Percentiles rank a stretch among this genome's conserved stretches.
Conservation (phyloP, 2,888 invertebrate species). For the Limnephilus rhombicus region DNA sequence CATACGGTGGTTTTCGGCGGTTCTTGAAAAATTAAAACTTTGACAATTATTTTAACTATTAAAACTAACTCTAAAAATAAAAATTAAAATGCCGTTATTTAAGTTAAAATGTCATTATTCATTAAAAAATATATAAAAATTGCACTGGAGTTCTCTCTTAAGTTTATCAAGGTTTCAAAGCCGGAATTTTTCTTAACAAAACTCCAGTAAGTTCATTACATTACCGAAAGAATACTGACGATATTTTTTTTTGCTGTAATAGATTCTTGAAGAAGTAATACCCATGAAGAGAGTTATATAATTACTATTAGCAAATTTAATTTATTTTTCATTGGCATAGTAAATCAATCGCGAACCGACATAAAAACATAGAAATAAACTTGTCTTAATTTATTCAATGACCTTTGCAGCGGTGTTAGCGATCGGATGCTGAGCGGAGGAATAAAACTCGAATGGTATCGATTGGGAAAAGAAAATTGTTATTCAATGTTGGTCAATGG, state of each 20-base stretch:
- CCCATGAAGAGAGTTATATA: no score
- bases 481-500: conserved; percentile 45
- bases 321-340: neutral
- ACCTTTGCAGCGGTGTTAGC: conserved; percentile 6
- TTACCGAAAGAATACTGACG: neutral
- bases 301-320: neutral
- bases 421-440: neutral
- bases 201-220: neutral
- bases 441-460: neutral
- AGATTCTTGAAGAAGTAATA: neutral
- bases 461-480: conserved; percentile 35
- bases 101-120: no score
- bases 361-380: neutral
- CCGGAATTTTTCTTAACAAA: neutral
- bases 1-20: no score
- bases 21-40: no score
- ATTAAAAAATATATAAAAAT: no score
- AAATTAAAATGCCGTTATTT: no score
- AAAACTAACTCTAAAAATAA: no score
- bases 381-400: conserved; percentile 4
- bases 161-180: no score
- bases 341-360: neutral
- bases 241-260: neutral
- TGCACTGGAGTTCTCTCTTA: no score
- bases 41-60: no score